Conservation (phyloP, 2,888 invertebrate species). For the Athetis lepigone region DNA sequence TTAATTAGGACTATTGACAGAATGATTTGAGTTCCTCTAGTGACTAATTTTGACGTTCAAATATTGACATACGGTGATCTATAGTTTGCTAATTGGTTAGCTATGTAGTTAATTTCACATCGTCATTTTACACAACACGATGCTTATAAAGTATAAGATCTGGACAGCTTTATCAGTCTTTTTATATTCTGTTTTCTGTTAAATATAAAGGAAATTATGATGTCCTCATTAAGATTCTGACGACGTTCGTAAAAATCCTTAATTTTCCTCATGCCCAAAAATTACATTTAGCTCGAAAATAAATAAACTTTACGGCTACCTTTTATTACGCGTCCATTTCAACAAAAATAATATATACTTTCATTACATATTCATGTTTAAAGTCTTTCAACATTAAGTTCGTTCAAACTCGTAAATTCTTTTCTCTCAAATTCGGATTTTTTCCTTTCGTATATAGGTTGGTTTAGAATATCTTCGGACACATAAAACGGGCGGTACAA, state of each 20-base stretch:
- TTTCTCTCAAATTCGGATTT: slow-evolving; percentile 24
- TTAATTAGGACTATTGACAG: not conserved
- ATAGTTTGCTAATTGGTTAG: no score
- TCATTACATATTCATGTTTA: slow-evolving; percentile 50
- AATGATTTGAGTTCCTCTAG: not conserved
- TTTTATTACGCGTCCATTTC: slow-evolving; percentile 27
- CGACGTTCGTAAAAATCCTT: slow-evolving; percentile 20
- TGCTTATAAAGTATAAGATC: not conserved
- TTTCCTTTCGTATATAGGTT: slow-evolving; percentile 35
- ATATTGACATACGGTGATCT: slow-evolving; percentile 25
- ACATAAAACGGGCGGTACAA: slow-evolving; percentile 59
- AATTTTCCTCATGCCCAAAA: slow-evolving; percentile 39
- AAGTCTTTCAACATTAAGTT: slow-evolving; percentile 48
- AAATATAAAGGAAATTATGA: slow-evolving; percentile 8
- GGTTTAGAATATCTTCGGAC: slow-evolving; percentile 37
- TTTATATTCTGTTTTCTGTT: slow-evolving; percentile 3
- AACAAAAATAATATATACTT: slow-evolving; percentile 18
- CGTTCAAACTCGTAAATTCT: slow-evolving; percentile 51
- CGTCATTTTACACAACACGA: not conserved
- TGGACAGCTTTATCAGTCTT: not conserved
- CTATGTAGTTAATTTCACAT: no score
- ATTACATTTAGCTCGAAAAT: slow-evolving; percentile 33
- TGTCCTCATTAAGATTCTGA: slow-evolving; percentile 28
- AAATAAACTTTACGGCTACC: slow-evolving; percentile 48
- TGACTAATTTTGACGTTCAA: slow-evolving; percentile 13